Percentiles rank a stretch among this genome's conserved stretches.
Evolutionary conservation across 1,140 invertebrate species (phyloP).

Genomic region (Mylabris phalerata): DNA sequence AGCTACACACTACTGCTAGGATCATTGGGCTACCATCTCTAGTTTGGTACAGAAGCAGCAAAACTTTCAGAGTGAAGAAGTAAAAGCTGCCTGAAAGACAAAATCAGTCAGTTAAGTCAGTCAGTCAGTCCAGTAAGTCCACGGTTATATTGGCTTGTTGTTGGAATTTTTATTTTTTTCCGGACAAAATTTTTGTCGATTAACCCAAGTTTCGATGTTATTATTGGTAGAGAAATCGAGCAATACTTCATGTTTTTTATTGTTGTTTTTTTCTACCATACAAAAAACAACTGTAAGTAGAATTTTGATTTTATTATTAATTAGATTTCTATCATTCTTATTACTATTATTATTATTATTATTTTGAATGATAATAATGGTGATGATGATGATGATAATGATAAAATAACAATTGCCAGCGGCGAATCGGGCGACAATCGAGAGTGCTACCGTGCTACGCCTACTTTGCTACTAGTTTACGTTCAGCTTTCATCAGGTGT

Average conservation of each 20-base stretch:
- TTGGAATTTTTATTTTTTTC: no score
- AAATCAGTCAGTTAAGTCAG: background rate
- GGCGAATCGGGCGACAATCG: constrained; percentile 6
- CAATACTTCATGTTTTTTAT: no score
- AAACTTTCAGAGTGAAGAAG: constrained; percentile 9
- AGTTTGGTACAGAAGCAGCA: constrained; percentile 41
- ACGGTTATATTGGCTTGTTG: no score
- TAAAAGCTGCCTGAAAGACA: constrained; percentile 11
- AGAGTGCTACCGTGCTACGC: constrained; percentile 25
- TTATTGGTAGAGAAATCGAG: no score
- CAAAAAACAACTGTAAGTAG: no score
- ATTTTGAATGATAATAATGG: no score
- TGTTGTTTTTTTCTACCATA: no score
- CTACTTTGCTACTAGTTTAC: constrained; percentile 20
- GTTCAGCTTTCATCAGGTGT: constrained; percentile 8
- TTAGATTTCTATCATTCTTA: background rate
- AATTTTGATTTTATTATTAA: no score
- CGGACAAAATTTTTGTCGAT: no score
- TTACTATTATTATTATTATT: no score
- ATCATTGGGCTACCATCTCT: constrained; percentile 40
- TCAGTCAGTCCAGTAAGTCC: background rate
- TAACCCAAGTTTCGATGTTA: no score
- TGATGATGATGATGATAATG: no score
- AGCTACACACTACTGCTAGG: constrained; percentile 38
- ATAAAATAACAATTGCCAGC: background rate